These are phyloP conservation scores for Porites lutea DNA, from an alignment of 64 coral and sea anemone species.

Conservation along the genomic window DNA sequence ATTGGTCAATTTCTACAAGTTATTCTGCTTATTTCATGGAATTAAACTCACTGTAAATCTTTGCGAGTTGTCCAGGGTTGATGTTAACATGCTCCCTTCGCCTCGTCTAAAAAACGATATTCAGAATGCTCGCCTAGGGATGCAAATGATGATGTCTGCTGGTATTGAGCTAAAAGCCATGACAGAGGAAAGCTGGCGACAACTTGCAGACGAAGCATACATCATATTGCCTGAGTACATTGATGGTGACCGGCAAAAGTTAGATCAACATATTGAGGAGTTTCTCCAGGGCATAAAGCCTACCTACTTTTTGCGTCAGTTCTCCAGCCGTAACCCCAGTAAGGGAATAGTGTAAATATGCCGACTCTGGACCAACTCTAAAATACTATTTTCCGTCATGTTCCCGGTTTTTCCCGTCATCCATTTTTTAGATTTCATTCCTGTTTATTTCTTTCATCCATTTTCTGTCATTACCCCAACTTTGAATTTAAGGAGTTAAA, in stretches of 20 bases:
- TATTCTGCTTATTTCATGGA: not conserved
- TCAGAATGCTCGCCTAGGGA: not conserved
- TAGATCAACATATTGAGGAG: not conserved
- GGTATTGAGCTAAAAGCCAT: constrained; percentile 10
- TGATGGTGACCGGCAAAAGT: constrained; percentile 3
- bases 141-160: not conserved
- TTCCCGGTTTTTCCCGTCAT: too few species aligned
- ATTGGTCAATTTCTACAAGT: constrained; percentile 19
- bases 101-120: not conserved
- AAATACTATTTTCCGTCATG: too few species aligned
- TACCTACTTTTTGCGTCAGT: not conserved
- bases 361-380: too few species aligned
- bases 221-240: constrained; percentile 8
- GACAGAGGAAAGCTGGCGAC: not conserved
- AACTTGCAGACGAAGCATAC: constrained; percentile 1
- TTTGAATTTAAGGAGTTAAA: too few species aligned
- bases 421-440: too few species aligned
- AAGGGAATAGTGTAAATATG: too few species aligned
- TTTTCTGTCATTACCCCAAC: too few species aligned
- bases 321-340: too few species aligned
- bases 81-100: not conserved
- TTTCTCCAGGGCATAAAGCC: not conserved
- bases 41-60: constrained; percentile 22
- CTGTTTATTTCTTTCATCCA: too few species aligned
- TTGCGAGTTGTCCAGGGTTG: constrained; percentile 23